phyloP scores from a whole-genome alignment of 2,888 invertebrate genomes.

The Ellobium chinense region DNA sequence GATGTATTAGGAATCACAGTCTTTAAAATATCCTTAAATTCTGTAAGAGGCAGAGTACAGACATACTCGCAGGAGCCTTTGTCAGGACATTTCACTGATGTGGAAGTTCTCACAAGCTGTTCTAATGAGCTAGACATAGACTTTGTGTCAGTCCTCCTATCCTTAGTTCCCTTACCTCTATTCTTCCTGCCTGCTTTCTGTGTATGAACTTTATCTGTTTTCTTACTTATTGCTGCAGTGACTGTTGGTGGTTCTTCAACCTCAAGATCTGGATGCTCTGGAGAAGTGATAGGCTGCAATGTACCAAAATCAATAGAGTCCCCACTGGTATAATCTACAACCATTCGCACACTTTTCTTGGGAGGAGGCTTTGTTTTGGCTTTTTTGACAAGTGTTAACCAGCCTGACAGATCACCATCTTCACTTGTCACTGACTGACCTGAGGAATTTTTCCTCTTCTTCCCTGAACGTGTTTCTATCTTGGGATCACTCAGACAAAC shows the following conservation, averaged over 20 bases:
- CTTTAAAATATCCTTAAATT: background rate
- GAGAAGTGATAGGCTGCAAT: background rate
- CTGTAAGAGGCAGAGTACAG: background rate
- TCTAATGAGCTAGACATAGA: background rate
- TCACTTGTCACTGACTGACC: too few relatives aligned
- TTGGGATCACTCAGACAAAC: too few relatives aligned
- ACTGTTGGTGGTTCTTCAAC: background rate
- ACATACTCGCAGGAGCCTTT: background rate
- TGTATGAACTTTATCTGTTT: background rate
- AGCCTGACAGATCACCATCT: too few relatives aligned
- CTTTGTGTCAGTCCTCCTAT: background rate
- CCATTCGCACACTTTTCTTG: slow-evolving; percentile 5
- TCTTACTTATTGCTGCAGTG: background rate
- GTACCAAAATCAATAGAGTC: background rate
- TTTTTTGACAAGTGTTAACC: too few relatives aligned
- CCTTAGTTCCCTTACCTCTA: background rate
- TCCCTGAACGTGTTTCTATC: too few relatives aligned
- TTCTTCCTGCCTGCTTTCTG: background rate
- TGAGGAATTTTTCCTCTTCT: too few relatives aligned
- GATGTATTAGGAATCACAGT: too few relatives aligned
- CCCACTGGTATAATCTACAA: slow-evolving; percentile 11
- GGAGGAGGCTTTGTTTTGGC: background rate
- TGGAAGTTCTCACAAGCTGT: too few relatives aligned
- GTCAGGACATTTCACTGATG: too few relatives aligned
- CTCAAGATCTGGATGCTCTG: too few relatives aligned